These are phyloP conservation scores for Drosophila vallismaia DNA, from an alignment of 2,888 invertebrate genomes.

Conservation along the genomic window DNA sequence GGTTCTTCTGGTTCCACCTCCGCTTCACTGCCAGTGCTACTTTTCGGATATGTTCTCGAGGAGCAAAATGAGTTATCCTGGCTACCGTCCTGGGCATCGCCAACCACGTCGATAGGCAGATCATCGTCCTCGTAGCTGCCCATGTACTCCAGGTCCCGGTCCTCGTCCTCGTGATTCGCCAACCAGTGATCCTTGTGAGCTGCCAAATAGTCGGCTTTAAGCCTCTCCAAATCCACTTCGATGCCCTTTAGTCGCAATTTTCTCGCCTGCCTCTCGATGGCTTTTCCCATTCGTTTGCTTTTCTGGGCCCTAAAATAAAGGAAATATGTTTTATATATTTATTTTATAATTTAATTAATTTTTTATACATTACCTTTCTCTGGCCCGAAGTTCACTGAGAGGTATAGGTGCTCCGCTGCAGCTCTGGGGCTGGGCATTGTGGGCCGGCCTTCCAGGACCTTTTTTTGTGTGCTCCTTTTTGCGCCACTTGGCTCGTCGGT, in stretches of 20 bases:
- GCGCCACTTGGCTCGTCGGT: slow-evolving; percentile 98
- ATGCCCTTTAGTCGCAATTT: slow-evolving; percentile 95
- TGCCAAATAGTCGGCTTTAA: slow-evolving; percentile 91
- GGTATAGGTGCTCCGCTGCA: slow-evolving; percentile 98
- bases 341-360: not conserved
- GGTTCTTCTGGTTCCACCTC: slow-evolving; percentile 7
- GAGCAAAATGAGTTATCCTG: slow-evolving; percentile 57
- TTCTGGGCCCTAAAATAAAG: slow-evolving; percentile 88
- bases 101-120: slow-evolving; percentile 92
- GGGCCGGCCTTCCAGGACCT: slow-evolving; percentile 97
- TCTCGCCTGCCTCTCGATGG: slow-evolving; percentile 94
- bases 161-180: not conserved
- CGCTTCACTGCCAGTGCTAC: slow-evolving; percentile 40
- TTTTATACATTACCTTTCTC: slow-evolving; percentile 87
- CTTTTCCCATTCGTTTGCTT: slow-evolving; percentile 94
- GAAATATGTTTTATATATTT: not conserved
- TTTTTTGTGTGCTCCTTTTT: slow-evolving; percentile 99
- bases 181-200: slow-evolving; percentile 40
- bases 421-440: slow-evolving; percentile 98
- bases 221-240: slow-evolving; percentile 91
- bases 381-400: slow-evolving; percentile 91
- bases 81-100: slow-evolving; percentile 86
- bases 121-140: slow-evolving; percentile 84
- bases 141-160: slow-evolving; percentile 4
- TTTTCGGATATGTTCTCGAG: slow-evolving; percentile 47